Percentiles rank a stretch among this genome's conserved stretches.
These are phyloP conservation scores for Squalus acanthias DNA, from an alignment of 2,797 vertebrate genomes.

Conservation along the genomic window DNA sequence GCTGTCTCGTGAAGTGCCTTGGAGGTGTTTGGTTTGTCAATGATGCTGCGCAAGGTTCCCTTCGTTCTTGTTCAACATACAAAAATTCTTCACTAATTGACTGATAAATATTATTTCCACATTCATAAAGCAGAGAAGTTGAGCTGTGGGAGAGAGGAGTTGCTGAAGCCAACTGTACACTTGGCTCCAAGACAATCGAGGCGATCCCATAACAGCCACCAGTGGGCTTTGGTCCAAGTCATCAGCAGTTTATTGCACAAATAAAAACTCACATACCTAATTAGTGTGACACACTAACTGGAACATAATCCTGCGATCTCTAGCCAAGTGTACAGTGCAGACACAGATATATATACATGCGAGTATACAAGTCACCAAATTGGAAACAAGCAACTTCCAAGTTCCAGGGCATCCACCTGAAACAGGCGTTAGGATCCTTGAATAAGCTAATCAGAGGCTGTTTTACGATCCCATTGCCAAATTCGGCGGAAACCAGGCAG, in stretches of 20 bases:
- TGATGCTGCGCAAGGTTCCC: background rate
- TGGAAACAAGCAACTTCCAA: background rate
- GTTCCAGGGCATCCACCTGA: background rate
- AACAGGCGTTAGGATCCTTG: background rate
- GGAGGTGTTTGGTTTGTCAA: background rate
- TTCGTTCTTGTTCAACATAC: background rate
- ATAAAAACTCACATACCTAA: background rate
- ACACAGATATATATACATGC: background rate
- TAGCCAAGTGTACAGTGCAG: background rate
- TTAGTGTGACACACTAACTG: background rate
- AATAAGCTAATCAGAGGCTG: background rate
- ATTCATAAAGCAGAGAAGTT: background rate
- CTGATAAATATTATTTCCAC: background rate
- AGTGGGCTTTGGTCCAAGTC: slow-evolving; percentile 18
- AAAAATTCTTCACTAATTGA: background rate
- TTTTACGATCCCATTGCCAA: background rate
- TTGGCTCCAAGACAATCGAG: background rate
- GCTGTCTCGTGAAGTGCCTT: background rate
- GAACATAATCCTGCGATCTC: background rate
- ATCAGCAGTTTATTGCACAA: slow-evolving; percentile 2
- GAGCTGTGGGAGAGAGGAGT: background rate
- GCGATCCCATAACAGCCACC: background rate
- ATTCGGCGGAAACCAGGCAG: background rate
- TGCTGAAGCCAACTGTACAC: background rate
- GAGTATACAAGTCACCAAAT: background rate